These are phyloP conservation scores for Troides oblongomaculatus DNA, from an alignment of 2,888 invertebrate species.

Conservation along the genomic window DNA sequence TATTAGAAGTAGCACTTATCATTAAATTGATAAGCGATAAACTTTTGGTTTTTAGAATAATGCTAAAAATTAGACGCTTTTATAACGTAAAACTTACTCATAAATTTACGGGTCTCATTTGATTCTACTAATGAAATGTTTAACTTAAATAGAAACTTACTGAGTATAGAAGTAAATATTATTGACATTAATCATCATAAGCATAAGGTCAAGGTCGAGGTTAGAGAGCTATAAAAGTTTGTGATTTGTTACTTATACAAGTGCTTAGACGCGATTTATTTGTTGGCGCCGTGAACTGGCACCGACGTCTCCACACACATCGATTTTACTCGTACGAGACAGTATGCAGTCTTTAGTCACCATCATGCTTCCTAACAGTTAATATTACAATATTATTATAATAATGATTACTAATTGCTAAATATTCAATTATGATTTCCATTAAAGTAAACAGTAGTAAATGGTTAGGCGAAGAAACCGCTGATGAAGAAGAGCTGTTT, in stretches of 20 bases:
- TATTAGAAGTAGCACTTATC: too few relatives aligned
- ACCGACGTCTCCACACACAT: conserved; percentile 66
- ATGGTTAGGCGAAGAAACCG: conserved; percentile 79
- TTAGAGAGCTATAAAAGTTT: conserved; percentile 57
- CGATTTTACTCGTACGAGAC: conserved; percentile 60
- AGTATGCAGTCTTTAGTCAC: conserved; percentile 54
- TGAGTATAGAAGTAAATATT: neutral
- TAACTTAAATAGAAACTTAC: neutral
- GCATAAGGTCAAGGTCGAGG: conserved; percentile 50
- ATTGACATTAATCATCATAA: conserved; percentile 33
- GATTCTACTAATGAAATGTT: too few relatives aligned
- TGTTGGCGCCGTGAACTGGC: conserved; percentile 47
- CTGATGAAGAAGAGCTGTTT: conserved; percentile 74
- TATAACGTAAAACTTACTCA: too few relatives aligned
- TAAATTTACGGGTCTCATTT: too few relatives aligned
- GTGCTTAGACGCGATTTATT: conserved; percentile 46
- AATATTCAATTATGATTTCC: conserved; percentile 45
- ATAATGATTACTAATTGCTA: conserved; percentile 23
- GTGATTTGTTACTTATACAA: conserved; percentile 57
- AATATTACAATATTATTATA: conserved; percentile 38
- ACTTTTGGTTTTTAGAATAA: too few relatives aligned
- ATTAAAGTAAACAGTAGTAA: conserved; percentile 59
- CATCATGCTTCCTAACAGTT: conserved; percentile 57
- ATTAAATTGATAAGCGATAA: too few relatives aligned
- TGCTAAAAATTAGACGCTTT: too few relatives aligned